These are phyloP conservation scores for Chrysopilus asiliformis DNA, from an alignment of 2,888 invertebrate species.

Conservation along the genomic window DNA sequence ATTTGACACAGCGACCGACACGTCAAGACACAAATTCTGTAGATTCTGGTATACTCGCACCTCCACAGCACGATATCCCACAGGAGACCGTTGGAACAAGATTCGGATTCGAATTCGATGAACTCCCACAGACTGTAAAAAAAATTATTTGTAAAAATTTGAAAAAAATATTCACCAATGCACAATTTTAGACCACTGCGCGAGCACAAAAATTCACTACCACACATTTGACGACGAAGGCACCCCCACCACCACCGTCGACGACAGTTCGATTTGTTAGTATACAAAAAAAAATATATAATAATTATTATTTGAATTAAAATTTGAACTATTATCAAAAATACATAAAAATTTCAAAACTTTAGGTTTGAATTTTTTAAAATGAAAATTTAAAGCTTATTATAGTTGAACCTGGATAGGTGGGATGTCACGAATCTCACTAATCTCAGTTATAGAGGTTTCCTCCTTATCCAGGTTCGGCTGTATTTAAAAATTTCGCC, in stretches of 20 bases:
- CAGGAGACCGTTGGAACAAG: conserved; percentile 8
- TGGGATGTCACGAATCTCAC: too few relatives aligned
- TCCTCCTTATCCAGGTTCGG: too few relatives aligned
- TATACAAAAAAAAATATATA: too few relatives aligned
- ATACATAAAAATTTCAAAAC: too few relatives aligned
- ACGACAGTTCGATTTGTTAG: not conserved
- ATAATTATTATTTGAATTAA: too few relatives aligned
- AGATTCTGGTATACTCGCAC: conserved; percentile 1
- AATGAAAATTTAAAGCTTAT: too few relatives aligned
- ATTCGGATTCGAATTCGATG: conserved; percentile 9
- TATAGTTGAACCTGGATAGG: too few relatives aligned
- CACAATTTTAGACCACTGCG: not conserved
- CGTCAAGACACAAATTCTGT: conserved; percentile 5
- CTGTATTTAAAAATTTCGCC: too few relatives aligned
- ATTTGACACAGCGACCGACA: conserved; percentile 8
- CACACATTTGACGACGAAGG: too few relatives aligned
- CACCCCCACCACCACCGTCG: not conserved
- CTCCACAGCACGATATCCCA: conserved; percentile 3
- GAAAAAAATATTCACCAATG: not conserved
- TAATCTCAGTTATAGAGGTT: too few relatives aligned
- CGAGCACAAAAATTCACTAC: not conserved
- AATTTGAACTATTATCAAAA: too few relatives aligned
- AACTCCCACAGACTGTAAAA: conserved; percentile 5
- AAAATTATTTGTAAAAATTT: not conserved
- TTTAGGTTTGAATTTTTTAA: too few relatives aligned